Evolutionary conservation across 2,797 vertebrate species (phyloP).

Genomic region (Acestrorhynchus altus): DNA sequence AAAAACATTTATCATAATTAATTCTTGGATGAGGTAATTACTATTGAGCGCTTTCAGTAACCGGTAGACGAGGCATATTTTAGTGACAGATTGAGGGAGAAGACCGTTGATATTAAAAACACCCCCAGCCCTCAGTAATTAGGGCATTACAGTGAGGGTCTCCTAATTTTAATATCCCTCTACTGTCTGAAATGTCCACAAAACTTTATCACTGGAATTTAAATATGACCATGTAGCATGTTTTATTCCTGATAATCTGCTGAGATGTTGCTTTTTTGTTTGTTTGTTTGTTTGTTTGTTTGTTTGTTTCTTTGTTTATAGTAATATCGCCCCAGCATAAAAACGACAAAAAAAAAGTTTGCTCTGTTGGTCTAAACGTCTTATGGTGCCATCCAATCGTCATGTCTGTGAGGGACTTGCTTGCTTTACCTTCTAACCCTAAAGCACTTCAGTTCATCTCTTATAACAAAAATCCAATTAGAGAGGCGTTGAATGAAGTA

Average conservation of each 20-base stretch:
- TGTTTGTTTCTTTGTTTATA: too few species aligned
- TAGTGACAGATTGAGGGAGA: constrained; percentile 89
- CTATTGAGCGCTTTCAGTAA: constrained; percentile 89
- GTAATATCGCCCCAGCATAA: too few species aligned
- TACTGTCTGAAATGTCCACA: background rate
- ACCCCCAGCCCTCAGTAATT: constrained; percentile 59
- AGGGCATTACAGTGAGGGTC: background rate
- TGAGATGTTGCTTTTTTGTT: too few species aligned
- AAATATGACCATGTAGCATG: background rate
- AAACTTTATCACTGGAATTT: background rate
- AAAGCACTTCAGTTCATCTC: constrained; percentile 27
- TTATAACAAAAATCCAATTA: constrained; percentile 43
- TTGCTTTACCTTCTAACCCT: constrained; percentile 32
- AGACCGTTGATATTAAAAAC: constrained; percentile 86
- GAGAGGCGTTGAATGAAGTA: constrained; percentile 26
- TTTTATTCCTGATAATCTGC: too few species aligned
- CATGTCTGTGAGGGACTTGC: background rate
- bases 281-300: too few species aligned
- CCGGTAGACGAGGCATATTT: constrained; percentile 83
- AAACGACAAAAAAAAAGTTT: too few species aligned
- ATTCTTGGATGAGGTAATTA: constrained; percentile 89
- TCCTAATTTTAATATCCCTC: background rate
- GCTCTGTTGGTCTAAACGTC: background rate
- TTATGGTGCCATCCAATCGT: constrained; percentile 16
- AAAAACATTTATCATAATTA: constrained; percentile 95